phyloP scores from a whole-genome alignment of 2,113 vertebrate species.

The Mastomys natalensis region DNA sequence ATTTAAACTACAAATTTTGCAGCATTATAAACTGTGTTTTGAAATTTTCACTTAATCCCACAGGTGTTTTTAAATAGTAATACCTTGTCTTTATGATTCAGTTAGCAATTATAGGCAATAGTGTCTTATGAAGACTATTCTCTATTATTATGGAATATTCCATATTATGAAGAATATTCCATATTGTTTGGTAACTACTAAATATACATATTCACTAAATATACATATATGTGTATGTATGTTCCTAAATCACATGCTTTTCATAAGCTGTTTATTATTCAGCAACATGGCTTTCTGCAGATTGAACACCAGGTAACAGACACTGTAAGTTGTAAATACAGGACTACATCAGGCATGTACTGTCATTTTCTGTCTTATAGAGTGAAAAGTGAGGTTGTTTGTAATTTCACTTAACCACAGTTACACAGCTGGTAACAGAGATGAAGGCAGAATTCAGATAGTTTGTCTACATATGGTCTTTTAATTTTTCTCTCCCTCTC shows the following conservation, averaged over 20 bases:
- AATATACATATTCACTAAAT: background rate
- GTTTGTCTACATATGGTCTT: background rate
- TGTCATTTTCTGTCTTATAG: background rate
- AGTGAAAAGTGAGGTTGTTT: background rate
- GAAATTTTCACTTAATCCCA: background rate
- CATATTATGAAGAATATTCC: background rate
- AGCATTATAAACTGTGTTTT: background rate
- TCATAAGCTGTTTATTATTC: background rate
- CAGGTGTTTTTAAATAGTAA: background rate
- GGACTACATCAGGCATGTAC: background rate
- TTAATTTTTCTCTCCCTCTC: background rate
- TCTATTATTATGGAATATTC: too few relatives aligned
- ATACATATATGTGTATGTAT: background rate
- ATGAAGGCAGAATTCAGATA: background rate
- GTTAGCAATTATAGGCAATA: background rate
- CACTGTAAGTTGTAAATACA: background rate
- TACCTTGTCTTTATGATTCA: slow-evolving; percentile 15
- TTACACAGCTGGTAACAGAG: background rate
- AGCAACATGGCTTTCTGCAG: background rate
- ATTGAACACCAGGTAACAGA: background rate
- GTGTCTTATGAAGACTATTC: background rate
- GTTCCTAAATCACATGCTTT: background rate
- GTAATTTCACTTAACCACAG: background rate
- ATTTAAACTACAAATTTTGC: slow-evolving; percentile 39
- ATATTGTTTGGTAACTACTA: background rate